Percentiles rank a stretch among this genome's conserved stretches.
Evolutionary conservation across 1,140 invertebrate species (phyloP).

Genomic region (Pygmarrhopalites habei): DNA sequence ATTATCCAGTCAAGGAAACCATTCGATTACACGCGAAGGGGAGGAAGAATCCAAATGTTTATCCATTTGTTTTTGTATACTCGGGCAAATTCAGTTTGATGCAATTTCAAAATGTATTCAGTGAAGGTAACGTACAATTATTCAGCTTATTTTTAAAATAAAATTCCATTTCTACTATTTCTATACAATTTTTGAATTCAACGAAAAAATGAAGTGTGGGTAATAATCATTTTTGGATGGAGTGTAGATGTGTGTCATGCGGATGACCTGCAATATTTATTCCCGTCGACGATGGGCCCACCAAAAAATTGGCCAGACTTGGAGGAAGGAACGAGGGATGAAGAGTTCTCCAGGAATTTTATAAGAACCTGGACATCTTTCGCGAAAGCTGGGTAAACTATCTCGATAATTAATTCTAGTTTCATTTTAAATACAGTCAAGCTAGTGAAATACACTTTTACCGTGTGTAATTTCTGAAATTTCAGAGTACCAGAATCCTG

Average conservation of each 20-base stretch:
- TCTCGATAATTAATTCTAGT: too few species aligned
- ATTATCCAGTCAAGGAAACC: not conserved
- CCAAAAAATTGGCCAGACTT: not conserved
- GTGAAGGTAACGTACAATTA: not conserved
- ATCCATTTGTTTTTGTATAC: not conserved
- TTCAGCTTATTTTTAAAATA: not conserved
- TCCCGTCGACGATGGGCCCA: not conserved
- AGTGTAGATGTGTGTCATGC: not conserved
- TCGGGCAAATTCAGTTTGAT: slow-evolving; percentile 1
- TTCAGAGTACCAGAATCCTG: too few species aligned
- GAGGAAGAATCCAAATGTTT: not conserved
- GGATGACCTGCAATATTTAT: slow-evolving; percentile 8
- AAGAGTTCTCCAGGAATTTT: slow-evolving; percentile 9
- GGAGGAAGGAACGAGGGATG: not conserved
- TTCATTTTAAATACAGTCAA: too few species aligned
- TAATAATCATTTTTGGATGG: not conserved
- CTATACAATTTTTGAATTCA: not conserved
- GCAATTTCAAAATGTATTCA: not conserved
- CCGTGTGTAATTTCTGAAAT: too few species aligned
- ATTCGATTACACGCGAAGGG: not conserved
- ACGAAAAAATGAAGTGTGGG: not conserved
- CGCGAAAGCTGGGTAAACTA: slow-evolving; percentile 1
- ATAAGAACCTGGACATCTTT: slow-evolving; percentile 9
- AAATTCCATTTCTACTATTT: not conserved
- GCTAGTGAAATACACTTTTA: too few species aligned